Percentiles rank a stretch among this genome's conserved stretches.
These are phyloP conservation scores for Chunga burmeisteri DNA, from an alignment of 2,113 vertebrate genomes.

Conservation along the genomic window DNA sequence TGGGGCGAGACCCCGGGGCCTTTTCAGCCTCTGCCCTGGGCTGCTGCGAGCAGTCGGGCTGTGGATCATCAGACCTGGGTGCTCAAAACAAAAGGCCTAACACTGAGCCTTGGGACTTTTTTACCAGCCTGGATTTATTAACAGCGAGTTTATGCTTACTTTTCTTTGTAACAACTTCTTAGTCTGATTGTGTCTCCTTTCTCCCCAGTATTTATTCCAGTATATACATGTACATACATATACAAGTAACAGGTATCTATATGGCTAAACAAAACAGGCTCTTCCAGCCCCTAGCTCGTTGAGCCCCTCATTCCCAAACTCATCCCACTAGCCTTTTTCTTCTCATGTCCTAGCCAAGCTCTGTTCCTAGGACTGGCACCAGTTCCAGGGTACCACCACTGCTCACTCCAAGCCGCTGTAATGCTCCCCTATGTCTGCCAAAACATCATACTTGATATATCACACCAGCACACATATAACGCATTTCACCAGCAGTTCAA, in stretches of 20 bases:
- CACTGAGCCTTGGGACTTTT: neutral
- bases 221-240: neutral
- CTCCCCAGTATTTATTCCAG: neutral
- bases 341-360: neutral
- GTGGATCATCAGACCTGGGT: neutral
- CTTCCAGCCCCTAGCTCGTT: neutral
- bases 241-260: neutral
- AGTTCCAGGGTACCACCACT: neutral
- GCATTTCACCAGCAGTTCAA: neutral
- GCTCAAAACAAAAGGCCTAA: neutral
- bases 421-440: neutral
- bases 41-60: neutral
- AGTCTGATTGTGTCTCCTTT: neutral
- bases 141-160: neutral
- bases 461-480: neutral
- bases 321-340: neutral
- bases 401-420: neutral
- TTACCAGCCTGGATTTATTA: neutral
- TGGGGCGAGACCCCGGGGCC: rapidly evolving
- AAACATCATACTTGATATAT: neutral
- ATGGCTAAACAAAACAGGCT: neutral
- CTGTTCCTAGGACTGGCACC: neutral
- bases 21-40: neutral
- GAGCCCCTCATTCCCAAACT: neutral
- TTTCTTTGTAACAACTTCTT: neutral